Base-by-base conservation (phyloP, 2,113 vertebrate species). In the Leuciscus idus region DNA sequence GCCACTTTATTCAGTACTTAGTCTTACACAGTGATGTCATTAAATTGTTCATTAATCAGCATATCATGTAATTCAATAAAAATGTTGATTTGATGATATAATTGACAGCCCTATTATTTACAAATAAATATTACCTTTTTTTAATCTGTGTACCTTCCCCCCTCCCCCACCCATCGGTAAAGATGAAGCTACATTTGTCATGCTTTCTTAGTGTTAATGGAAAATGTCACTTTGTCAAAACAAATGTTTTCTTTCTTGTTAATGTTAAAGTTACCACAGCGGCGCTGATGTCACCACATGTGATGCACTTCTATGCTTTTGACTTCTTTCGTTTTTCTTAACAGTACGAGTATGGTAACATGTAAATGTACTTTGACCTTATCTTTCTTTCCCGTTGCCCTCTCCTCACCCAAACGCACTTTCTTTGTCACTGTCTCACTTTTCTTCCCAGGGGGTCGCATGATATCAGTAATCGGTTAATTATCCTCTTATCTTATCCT, bases 381-480 rank as follows among this genome's bases (percentile, higher is more conserved):
- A 19, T 62, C 57, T 48, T 87, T 70, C 50, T 85, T 81, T 81
- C 61, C 75, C 6, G 43, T 28, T 62, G 28, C 15, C 30, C 15
- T 66, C 30, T 55, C 6, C 68, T 30, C 77, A 57, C 26, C 30
- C 72, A 57, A 76, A 23, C 3, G 15, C 50, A 61, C 74, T 43
- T 68, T 39, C 30, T 75, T n/a, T 81, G 79, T 62, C 72, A 39
- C 12, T 68, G 23, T 52, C 55, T 88, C 48, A 64, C 68, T 81
- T 72, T 59, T 82, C 36, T 73, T 74, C 30, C 70, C 75, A 52
- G 17, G 61, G 33, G 70, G 39, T 86, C 0, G 10, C 66, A 73
- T 90, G 87, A 33, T 83, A 36, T 84, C 74, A 64, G 43, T 89
- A 48, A 70, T 82, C 17, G 21, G n/a, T 86, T 74, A 76, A 72